Evolutionary conservation across 30 jellyfish, hydroid and myxozoan species (phyloP).

Genomic region (Aurelia aurita complex sp. Pacific): DNA sequence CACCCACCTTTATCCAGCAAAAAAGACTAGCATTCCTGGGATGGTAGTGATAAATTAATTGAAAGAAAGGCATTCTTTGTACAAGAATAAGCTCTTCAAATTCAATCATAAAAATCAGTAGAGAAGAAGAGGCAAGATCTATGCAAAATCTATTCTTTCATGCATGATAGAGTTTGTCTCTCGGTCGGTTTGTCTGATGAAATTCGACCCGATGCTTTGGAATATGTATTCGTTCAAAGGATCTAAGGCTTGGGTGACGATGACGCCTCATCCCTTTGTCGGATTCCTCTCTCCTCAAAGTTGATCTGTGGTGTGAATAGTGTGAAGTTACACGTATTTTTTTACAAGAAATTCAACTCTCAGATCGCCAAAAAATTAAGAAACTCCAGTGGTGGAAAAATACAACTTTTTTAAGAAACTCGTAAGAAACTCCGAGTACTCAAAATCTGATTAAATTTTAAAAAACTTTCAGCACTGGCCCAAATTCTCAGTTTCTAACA

Average conservation of each 20-base stretch:
- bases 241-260: not conserved
- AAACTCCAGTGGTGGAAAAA: too few relatives aligned
- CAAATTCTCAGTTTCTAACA: too few relatives aligned
- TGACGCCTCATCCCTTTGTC: too few relatives aligned
- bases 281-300: too few relatives aligned
- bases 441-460: too few relatives aligned
- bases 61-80: constrained; percentile 37
- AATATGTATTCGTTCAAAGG: constrained; percentile 1
- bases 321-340: too few relatives aligned
- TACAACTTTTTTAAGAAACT: too few relatives aligned
- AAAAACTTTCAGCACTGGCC: too few relatives aligned
- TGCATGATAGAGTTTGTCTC: not conserved
- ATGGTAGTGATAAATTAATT: constrained; percentile 22
- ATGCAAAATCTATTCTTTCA: constrained; percentile 41
- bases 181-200: not conserved
- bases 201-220: not conserved
- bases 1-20: constrained; percentile 19
- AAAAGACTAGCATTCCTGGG: constrained; percentile 48
- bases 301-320: too few relatives aligned
- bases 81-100: constrained; percentile 7
- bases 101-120: constrained; percentile 8
- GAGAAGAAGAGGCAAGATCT: constrained; percentile 5
- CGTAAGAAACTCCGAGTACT: too few relatives aligned
- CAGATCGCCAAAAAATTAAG: too few relatives aligned
- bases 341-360: too few relatives aligned